A percentile compares a stretch with the other conserved stretches of the same genome.
Conservation (phyloP, 2,888 invertebrate genomes). For the Unio delphinus region DNA sequence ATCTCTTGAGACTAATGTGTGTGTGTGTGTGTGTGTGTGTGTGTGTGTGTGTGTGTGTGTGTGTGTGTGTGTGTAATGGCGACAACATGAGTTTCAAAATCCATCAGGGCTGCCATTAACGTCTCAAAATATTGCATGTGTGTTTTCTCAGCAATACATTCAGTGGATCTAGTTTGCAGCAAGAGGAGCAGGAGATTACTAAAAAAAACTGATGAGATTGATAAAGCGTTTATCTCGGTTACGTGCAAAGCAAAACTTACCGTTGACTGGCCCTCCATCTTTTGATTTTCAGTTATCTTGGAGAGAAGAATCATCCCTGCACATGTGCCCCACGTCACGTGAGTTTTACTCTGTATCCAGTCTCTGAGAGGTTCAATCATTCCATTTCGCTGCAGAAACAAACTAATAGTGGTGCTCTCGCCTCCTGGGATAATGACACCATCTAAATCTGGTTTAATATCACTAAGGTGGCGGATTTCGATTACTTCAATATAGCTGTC, state of each 20-base stretch:
- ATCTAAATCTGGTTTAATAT: conserved; percentile 43
- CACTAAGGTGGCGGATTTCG: conserved; percentile 43
- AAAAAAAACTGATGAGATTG: too few relatives aligned
- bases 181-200: too few relatives aligned
- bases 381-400: conserved; percentile 56
- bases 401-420: conserved; percentile 64
- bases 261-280: conserved; percentile 56
- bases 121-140: too few relatives aligned
- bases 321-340: conserved; percentile 65
- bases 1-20: too few relatives aligned
- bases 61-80: too few relatives aligned
- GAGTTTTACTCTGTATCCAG: conserved; percentile 47
- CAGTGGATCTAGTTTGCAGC: too few relatives aligned
- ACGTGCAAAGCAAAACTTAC: conserved; percentile 27
- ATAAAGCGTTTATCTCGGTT: too few relatives aligned
- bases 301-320: conserved; percentile 65
- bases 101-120: too few relatives aligned
- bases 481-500: conserved; percentile 30
- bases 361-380: conserved; percentile 47
- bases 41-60: too few relatives aligned
- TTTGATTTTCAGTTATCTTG: conserved; percentile 54
- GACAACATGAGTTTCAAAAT: too few relatives aligned
- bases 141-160: too few relatives aligned
- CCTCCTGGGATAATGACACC: conserved; percentile 67
- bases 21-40: too few relatives aligned